Evolutionary conservation across 2,888 invertebrate species (phyloP), one percentile per base, ranked within the genome.

Genomic region (Ypsolopha sequella): DNA sequence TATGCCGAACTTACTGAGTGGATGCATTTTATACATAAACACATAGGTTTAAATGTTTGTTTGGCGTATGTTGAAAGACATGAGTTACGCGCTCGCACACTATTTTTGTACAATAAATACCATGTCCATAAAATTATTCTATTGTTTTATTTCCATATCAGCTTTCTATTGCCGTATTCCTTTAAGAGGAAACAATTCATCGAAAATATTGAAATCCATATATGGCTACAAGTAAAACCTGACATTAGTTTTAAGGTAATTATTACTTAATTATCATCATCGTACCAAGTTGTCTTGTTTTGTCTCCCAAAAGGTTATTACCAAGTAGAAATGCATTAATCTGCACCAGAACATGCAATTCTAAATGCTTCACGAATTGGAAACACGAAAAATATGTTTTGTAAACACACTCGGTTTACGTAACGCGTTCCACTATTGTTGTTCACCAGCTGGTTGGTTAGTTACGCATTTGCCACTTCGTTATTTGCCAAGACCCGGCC

Each of bases 51-150:
- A 76, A 76, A 63, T 74, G 73, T 79, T 80, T 79, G 82, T 84
- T 81, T 79, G 41, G 82, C 85, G 80, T 80, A 76, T 73, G 79
- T 80, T 76, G 76, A 76, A 79, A 80, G 72, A 73, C 80, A 81
- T 79, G 82, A 78, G 76, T 79, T 78, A 77, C 80, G 77, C 79
- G 79, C 82, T 81, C 82, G 84, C 85, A 84, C 85, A 84, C 80
- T 86, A 86, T 86, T 86, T 86, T 86, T 86, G 81, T 86, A 86
- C 81, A 86, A 86, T 86, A 86, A 55, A 84, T 81, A 84, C 79
- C 80, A 80, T 82, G 85, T 82, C 82, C 81, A 74, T 73, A 80
- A 24, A 74, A 72, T 68, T 64, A 54, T 57, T 60, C 55, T 60
- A 63, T 81, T 76, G 82, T 86, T 86, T 86, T 76, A 81, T 85